Evolutionary conservation across 2,797 vertebrate genomes (phyloP).

Genomic region (Gallinago stenura): DNA sequence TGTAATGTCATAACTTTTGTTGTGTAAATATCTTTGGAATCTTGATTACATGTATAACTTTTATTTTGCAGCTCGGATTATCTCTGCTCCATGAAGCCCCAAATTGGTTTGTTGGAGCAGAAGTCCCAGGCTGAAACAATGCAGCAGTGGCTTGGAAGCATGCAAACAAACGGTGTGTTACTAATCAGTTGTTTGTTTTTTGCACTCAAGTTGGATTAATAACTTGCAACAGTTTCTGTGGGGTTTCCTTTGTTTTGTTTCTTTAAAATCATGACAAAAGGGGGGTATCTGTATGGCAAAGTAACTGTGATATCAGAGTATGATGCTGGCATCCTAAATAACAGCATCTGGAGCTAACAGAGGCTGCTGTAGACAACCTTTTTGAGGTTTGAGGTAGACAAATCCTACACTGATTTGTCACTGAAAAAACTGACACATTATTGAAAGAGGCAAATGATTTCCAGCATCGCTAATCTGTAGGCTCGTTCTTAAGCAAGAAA

Average conservation of each 20-base stretch:
- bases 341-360: background rate
- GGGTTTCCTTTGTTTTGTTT: background rate
- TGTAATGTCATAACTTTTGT: background rate
- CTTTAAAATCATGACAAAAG: background rate
- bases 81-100: slow-evolving; percentile 78
- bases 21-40: background rate
- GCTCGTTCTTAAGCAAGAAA: background rate
- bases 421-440: background rate
- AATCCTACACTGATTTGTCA: background rate
- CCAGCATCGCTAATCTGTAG: background rate
- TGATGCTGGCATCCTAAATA: background rate
- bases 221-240: background rate
- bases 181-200: background rate
- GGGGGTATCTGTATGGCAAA: background rate
- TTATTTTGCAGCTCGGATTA: slow-evolving; percentile 81
- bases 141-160: slow-evolving; percentile 89
- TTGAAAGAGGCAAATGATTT: background rate
- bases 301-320: background rate
- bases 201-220: background rate
- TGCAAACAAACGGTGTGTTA: slow-evolving; percentile 82
- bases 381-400: too few relatives aligned
- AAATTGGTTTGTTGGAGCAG: slow-evolving; percentile 80
- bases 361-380: background rate
- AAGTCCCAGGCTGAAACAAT: slow-evolving; percentile 84
- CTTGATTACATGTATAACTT: background rate